These are phyloP conservation scores for Adrianichthys oophorus DNA, from an alignment of 2,797 vertebrate species.

Conservation along the genomic window DNA sequence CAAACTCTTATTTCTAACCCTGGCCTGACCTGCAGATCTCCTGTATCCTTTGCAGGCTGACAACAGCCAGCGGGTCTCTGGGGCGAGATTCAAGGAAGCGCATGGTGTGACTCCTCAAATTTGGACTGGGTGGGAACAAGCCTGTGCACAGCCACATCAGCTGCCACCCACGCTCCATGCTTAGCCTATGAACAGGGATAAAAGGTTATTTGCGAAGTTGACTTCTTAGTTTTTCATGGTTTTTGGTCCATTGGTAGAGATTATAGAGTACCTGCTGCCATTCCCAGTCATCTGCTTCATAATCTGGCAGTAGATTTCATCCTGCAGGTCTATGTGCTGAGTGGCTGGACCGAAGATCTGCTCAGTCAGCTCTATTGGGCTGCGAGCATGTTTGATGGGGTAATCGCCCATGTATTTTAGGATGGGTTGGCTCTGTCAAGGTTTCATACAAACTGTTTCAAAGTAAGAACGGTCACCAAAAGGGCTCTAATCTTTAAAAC, in stretches of 20 bases:
- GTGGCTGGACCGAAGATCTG: slow-evolving; percentile 89
- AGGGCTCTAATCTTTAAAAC: too few relatives aligned
- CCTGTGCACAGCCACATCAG: slow-evolving; percentile 92
- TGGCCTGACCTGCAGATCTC: slow-evolving; percentile 81
- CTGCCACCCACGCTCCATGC: slow-evolving; percentile 89
- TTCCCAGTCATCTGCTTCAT: slow-evolving; percentile 94
- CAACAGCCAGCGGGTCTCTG: slow-evolving; percentile 76
- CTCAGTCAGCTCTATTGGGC: slow-evolving; percentile 85
- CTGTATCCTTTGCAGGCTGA: slow-evolving; percentile 83
- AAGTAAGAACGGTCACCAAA: background rate
- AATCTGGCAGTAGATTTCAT: slow-evolving; percentile 97
- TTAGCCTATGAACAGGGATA: slow-evolving; percentile 76
- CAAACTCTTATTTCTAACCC: background rate
- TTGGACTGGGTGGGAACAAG: slow-evolving; percentile 85
- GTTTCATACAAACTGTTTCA: slow-evolving; percentile 23
- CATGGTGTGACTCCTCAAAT: slow-evolving; percentile 78
- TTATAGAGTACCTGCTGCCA: slow-evolving; percentile 78
- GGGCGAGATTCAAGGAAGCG: slow-evolving; percentile 87
- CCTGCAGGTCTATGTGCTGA: slow-evolving; percentile 77
- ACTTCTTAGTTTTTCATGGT: background rate
- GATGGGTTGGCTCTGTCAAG: slow-evolving; percentile 86
- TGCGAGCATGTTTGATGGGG: slow-evolving; percentile 83
- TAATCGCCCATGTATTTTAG: slow-evolving; percentile 98
- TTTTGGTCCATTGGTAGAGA: background rate
- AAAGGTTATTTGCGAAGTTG: background rate